phyloP scores from a whole-genome alignment of 2,113 vertebrate genomes.

The Orycteropus afer region DNA sequence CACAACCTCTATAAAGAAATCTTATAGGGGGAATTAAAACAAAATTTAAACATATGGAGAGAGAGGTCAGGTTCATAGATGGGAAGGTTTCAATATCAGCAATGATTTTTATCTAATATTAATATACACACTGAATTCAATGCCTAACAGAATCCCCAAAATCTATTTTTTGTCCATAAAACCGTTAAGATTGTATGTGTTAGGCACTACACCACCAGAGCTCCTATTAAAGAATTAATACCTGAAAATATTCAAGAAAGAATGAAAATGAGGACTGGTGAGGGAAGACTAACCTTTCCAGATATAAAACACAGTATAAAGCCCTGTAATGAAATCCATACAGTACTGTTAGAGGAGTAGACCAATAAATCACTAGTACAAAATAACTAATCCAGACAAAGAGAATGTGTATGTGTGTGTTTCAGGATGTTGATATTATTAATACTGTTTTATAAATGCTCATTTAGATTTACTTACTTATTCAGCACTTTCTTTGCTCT shows the following conservation, averaged over 20 bases:
- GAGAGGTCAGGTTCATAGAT: background rate
- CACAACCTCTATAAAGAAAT: background rate
- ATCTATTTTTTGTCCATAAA: background rate
- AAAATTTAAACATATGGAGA: background rate
- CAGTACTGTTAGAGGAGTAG: background rate
- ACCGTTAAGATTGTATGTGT: background rate
- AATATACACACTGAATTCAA: background rate
- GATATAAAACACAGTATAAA: background rate
- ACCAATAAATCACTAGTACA: background rate
- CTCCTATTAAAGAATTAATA: background rate
- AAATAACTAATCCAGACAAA: no score
- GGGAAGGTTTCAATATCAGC: background rate
- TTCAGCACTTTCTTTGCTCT: no score
- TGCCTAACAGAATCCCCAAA: background rate
- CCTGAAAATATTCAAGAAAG: background rate
- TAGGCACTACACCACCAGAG: no score
- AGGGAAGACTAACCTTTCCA: background rate
- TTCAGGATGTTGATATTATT: no score
- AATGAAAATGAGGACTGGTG: background rate
- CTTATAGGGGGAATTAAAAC: background rate
- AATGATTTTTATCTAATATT: background rate
- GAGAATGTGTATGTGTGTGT: no score
- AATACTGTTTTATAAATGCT: no score
- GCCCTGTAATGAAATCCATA: background rate
- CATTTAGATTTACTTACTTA: no score